Base-by-base conservation (phyloP, 2,797 vertebrate species). In the Sorex maritimensis region DNA sequence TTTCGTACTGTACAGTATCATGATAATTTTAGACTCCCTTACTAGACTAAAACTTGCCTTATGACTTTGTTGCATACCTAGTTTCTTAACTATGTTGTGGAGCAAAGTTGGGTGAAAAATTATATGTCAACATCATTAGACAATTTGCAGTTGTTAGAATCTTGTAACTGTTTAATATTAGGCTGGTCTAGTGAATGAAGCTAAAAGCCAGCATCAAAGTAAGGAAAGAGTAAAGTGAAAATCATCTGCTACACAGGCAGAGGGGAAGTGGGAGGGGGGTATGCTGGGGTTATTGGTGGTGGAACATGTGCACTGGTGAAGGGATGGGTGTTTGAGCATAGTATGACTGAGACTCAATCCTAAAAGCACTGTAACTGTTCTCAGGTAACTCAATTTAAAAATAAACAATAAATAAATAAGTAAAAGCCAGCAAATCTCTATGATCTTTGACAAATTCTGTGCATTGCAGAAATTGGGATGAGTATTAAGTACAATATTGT, bases 401-500 rank as follows among this genome's bases (percentile, higher is more conserved):
- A 34, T 34, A 34, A 34, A 34, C 34, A 34, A 34, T 34, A 34
- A 34, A 34, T 34, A 34, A 34, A 34, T 34, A 34, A 34, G 2
- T 73, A 19, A 28, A 14, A 86, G 26, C 26, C 46, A 61, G 58
- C 58, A 61, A 23, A 4, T 61, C 58, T 61, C 58, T 61, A 55
- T 55, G 58, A 61, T 58, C 15, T 52, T 12, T 34, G 58, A 73
- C 28, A 83, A 72, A 65, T 79, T 95, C 23, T 85, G 0, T 80
- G 13, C 55, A 78, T 79, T 74, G 68, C 84, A 93, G 79, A 79
- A 78, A 85, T 52, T 68, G 21, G 44, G 4, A 15, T 83, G 78
- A 80, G 91, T 67, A 11, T 12, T 55, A 11, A 83, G 38, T 58
- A 24, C 3, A 82, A 12, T 58, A 52, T 83, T 17, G 7, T 41